Evolutionary conservation across 2,888 invertebrate species (phyloP).

Genomic region (Linyphia triangularis): DNA sequence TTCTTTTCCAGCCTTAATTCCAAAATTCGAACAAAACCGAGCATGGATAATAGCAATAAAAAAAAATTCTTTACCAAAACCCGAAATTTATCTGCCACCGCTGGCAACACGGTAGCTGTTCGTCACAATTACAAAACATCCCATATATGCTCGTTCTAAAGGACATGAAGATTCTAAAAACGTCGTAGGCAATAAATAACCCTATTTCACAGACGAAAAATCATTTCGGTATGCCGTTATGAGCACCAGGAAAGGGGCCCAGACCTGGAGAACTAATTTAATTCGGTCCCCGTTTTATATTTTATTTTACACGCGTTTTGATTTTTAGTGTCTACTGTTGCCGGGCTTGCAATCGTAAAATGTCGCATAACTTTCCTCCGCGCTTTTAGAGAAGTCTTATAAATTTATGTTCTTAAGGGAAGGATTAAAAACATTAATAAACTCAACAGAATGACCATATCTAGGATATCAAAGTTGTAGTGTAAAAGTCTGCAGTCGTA

Average conservation of each 20-base stretch:
- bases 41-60: background rate
- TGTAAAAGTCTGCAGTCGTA: constrained; percentile 43
- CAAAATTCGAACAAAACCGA: background rate
- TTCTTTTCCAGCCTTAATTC: too few relatives aligned
- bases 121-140: constrained; percentile 48
- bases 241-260: background rate
- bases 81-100: constrained; percentile 21
- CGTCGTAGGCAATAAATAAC: constrained; percentile 58
- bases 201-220: constrained; percentile 53
- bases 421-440: constrained; percentile 75
- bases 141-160: constrained; percentile 23
- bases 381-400: background rate
- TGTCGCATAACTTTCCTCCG: constrained; percentile 10
- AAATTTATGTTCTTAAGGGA: constrained; percentile 50
- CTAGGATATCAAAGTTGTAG: constrained; percentile 47
- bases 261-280: constrained; percentile 55
- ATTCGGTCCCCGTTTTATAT: constrained; percentile 69
- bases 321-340: constrained; percentile 62
- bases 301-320: constrained; percentile 74
- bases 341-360: constrained; percentile 61
- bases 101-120: constrained; percentile 23
- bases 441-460: constrained; percentile 46
- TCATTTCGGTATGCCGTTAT: constrained; percentile 44
- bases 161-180: background rate
- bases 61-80: background rate